These are phyloP conservation scores for Pedionomus torquatus DNA, from an alignment of 2,113 vertebrate genomes.

Conservation along the genomic window DNA sequence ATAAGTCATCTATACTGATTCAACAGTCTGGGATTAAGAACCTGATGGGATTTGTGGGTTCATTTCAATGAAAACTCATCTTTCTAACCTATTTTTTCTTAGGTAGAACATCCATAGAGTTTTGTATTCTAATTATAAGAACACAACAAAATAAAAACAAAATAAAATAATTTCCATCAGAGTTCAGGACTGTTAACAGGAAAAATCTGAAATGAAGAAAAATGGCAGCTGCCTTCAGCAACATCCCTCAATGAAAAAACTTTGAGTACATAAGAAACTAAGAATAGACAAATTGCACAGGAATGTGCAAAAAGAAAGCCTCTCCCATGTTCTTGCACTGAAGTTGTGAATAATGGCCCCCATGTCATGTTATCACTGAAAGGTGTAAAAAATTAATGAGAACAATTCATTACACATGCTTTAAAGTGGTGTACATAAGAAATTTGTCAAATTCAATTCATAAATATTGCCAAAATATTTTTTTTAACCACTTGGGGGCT, in stretches of 20 bases:
- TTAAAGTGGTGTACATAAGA: rapidly evolving
- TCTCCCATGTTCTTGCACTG: background rate
- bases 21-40: background rate
- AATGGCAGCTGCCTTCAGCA: background rate
- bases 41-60: background rate
- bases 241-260: background rate
- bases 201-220: background rate
- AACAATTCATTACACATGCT: background rate
- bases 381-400: background rate
- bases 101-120: background rate
- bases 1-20: background rate
- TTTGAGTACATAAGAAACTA: background rate
- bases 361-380: background rate
- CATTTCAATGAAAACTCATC: background rate
- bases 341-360: background rate
- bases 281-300: background rate
- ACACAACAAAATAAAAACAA: background rate
- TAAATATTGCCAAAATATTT: background rate
- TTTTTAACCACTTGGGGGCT: background rate
- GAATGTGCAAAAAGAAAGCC: background rate
- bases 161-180: background rate
- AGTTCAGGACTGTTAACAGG: background rate
- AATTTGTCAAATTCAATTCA: background rate
- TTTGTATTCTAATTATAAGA: background rate
- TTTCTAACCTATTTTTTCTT: background rate